Percentiles rank a stretch among this genome's conserved stretches.
phyloP scores from a whole-genome alignment of 2,797 vertebrate genomes.

The Simalia tracyae region DNA sequence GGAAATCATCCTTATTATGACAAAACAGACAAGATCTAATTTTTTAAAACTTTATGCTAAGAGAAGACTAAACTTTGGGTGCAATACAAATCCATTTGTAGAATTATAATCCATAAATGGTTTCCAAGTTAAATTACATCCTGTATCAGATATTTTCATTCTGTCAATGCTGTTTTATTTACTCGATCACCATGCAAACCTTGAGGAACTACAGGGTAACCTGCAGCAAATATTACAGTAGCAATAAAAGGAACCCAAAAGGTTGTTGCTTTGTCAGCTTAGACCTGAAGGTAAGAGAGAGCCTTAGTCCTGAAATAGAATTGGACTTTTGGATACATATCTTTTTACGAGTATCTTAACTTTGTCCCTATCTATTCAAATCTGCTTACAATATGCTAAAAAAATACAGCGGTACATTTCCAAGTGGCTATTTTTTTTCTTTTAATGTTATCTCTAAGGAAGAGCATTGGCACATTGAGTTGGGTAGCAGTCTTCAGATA shows the following conservation, averaged over 20 bases:
- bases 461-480: neutral
- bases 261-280: neutral
- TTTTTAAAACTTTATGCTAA: too few relatives aligned
- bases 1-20: too few relatives aligned
- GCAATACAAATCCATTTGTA: too few relatives aligned
- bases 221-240: neutral
- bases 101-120: too few relatives aligned
- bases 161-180: neutral
- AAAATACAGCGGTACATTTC: neutral
- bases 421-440: neutral
- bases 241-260: neutral
- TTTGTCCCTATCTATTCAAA: too few relatives aligned
- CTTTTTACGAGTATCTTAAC: neutral
- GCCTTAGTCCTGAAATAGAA: neutral
- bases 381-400: neutral
- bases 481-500: too few relatives aligned
- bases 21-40: too few relatives aligned
- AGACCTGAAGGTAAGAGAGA: neutral
- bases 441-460: neutral
- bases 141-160: neutral
- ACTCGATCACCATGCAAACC: neutral
- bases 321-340: neutral
- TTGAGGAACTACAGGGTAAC: neutral
- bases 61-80: too few relatives aligned
- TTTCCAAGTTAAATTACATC: too few relatives aligned